Conservation (phyloP, 2,888 invertebrate species). For the Calameuta pallipes region DNA sequence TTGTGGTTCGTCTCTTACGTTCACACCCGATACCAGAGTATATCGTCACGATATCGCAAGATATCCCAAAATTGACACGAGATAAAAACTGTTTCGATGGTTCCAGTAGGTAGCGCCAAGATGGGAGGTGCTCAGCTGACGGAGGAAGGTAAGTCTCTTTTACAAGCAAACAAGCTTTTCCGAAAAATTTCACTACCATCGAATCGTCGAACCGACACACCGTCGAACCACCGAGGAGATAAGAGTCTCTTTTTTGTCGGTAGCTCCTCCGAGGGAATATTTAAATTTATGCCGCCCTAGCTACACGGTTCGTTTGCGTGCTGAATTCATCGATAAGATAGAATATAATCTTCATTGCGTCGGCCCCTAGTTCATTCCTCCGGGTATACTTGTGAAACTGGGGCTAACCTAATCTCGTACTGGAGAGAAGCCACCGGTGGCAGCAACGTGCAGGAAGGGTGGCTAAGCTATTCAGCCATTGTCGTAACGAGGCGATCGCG, state of each 20-base stretch:
- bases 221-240: background rate
- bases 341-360: conserved; percentile 18
- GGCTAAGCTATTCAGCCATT: background rate
- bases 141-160: conserved; percentile 65
- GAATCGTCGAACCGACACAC: too few species aligned
- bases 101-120: conserved; percentile 59
- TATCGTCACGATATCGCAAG: background rate
- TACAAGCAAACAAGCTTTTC: background rate
- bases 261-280: conserved; percentile 9
- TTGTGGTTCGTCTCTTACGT: background rate
- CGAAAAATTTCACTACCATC: background rate
- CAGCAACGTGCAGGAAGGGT: background rate
- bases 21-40: background rate
- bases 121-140: conserved; percentile 65
- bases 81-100: background rate
- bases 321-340: conserved; percentile 19
- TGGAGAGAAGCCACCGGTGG: background rate
- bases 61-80: background rate
- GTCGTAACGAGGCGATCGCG: background rate
- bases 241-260: background rate
- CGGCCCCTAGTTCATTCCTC: conserved; percentile 7
- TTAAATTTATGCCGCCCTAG: conserved; percentile 17
- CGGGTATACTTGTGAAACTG: background rate
- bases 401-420: background rate
- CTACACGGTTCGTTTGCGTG: conserved; percentile 18